Evolutionary conservation across 2,113 vertebrate genomes (phyloP), one percentile per base, ranked within the genome.

Genomic region (Pampusana beccarii): DNA sequence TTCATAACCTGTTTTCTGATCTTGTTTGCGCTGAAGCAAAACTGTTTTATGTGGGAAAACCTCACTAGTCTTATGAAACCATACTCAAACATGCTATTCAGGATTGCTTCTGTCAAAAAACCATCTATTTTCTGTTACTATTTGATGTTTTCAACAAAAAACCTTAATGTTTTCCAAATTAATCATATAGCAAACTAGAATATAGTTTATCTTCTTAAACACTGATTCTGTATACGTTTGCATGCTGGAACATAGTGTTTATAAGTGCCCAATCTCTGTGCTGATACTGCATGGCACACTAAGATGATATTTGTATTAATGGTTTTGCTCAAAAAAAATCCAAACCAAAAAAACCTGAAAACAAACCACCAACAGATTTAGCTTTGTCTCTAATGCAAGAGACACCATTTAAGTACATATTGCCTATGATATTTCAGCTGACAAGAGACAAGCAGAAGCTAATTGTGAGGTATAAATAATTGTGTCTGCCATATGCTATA

Each of bases 401-500:
- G 44, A 61, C 34, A 78, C 62, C 7, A 64, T 33, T 81, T 66
- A 81, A 58, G 80, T 29, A 83, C 9, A 34, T 79, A 79, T 56
- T 81, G 83, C 54, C 86, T 44, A 53, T 42, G 84, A 31, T 56
- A 93, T 71, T 94, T 79, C 80, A 91, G 33, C 54, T 91, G 96
- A 94, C 40, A 91, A 95, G 50, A 62, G 84, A 94, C 66, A 92
- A 83, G 82, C 54, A 86, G 57, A 90, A 84, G 48, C 74, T 94
- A 92, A 91, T 77, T 69, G 73, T 67, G 58, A 96, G 73, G 86
- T 93, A 91, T 89, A 96, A 96, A 96, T 89, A 94, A 94, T 67
- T 3, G 3, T 5, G n/a, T 65, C 73, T 91, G 77, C 80, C 93
- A 94, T 95, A 96, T 92, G 95, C 57, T 92, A 3, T 34, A 40